A percentile compares a stretch with the other conserved stretches of the same genome.
phyloP scores from a whole-genome alignment of 92 coral and sea anemone species.

The Palythoa heliodiscus region DNA sequence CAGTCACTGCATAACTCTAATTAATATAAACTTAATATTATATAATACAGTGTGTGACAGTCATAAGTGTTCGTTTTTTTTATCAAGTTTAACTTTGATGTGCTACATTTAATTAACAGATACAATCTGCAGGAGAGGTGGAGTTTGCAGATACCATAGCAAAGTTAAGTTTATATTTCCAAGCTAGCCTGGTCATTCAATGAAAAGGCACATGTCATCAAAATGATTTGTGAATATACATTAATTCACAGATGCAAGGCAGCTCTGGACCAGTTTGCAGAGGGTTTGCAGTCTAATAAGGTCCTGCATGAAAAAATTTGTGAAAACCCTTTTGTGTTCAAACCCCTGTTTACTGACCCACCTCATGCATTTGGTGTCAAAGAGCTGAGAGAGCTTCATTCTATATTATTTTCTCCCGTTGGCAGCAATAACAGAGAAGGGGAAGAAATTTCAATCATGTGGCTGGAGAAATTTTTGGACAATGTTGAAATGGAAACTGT shows the following conservation, averaged over 20 bases:
- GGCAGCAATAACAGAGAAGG: slow-evolving; percentile 44
- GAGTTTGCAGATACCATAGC: not conserved
- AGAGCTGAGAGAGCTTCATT: slow-evolving; percentile 27
- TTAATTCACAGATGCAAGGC: slow-evolving; percentile 40
- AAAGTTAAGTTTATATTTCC: too few relatives aligned
- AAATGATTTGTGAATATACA: slow-evolving; percentile 33
- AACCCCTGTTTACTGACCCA: slow-evolving; percentile 29
- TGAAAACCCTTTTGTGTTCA: slow-evolving; percentile 13
- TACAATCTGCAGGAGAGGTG: slow-evolving; percentile 27
- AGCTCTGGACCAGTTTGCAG: slow-evolving; percentile 46
- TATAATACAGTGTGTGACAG: not conserved
- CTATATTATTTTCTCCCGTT: slow-evolving; percentile 8
- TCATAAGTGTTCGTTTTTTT: not conserved
- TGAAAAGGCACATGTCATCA: slow-evolving; percentile 10
- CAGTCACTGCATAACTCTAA: not conserved
- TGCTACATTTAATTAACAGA: not conserved
- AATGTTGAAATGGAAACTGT: slow-evolving; percentile 31
- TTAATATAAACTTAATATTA: not conserved
- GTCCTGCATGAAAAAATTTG: slow-evolving; percentile 1
- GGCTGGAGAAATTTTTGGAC: slow-evolving; percentile 54
- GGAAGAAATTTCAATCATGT: slow-evolving; percentile 49
- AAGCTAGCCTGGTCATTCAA: slow-evolving; percentile 36
- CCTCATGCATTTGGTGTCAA: slow-evolving; percentile 16
- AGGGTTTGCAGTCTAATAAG: slow-evolving; percentile 38
- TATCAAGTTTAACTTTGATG: not conserved